Percentiles rank a stretch among this genome's conserved stretches.
phyloP scores from a whole-genome alignment of 2,888 invertebrate genomes.

The Idaea aversata region DNA sequence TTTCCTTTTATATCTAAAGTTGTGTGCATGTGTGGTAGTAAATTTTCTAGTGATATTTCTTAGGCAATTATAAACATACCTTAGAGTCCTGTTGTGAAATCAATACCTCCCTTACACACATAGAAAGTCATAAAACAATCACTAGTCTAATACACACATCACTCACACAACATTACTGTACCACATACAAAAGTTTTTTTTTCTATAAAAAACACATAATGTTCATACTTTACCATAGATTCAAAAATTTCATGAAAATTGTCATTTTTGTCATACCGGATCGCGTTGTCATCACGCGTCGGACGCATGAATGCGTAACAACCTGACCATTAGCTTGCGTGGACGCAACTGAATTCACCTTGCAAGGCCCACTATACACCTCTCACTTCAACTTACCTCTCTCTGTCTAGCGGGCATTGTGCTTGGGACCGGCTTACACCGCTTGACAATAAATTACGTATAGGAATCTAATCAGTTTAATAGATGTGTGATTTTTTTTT shows the following conservation, averaged over 20 bases:
- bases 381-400: slow-evolving; percentile 60
- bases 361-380: slow-evolving; percentile 76
- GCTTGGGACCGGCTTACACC: slow-evolving; percentile 59
- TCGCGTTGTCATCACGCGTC: not conserved
- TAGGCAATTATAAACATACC: slow-evolving; percentile 32
- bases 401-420: slow-evolving; percentile 76
- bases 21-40: not conserved
- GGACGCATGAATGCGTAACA: slow-evolving; percentile 59
- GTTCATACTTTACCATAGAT: slow-evolving; percentile 27
- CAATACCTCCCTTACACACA: slow-evolving; percentile 22
- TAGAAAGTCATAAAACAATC: slow-evolving; percentile 34
- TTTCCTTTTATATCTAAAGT: not conserved
- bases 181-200: slow-evolving; percentile 7
- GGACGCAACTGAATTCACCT: slow-evolving; percentile 79
- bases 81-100: slow-evolving; percentile 33
- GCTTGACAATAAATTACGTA: slow-evolving; percentile 78
- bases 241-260: slow-evolving; percentile 4
- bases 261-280: not conserved
- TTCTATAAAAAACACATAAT: slow-evolving; percentile 14
- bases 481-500: slow-evolving; percentile 74
- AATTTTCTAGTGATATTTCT: slow-evolving; percentile 5
- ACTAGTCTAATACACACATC: slow-evolving; percentile 39
- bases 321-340: slow-evolving; percentile 75
- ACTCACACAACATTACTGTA: slow-evolving; percentile 7
- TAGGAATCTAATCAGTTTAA: slow-evolving; percentile 79